Base-by-base conservation (phyloP, 1,140 invertebrate genomes). In the Drosophila chauvacae region DNA sequence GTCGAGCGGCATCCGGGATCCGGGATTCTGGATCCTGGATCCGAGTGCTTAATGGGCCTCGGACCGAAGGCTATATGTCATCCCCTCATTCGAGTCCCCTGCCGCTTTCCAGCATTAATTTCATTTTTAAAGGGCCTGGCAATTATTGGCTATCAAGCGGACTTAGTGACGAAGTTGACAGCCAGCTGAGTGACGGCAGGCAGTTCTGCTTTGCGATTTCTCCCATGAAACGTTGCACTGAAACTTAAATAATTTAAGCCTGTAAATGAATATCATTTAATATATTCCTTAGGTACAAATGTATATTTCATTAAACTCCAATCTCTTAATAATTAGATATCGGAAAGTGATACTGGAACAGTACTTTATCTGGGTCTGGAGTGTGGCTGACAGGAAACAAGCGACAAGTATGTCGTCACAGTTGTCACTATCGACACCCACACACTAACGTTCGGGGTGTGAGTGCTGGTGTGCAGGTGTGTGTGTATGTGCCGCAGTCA, bases 331-430 rank as follows among this genome's bases (percentile, higher is more conserved):
- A 16, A 2, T 14, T 26, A 33, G 23, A 28, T 33, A 44, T 35
- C 56, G 53, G 41, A 10, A 33, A 48, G 14, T 41, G n/a, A 42
- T 13, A 4, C 13, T 33, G 47, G 28, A 42, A 35, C 28, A 5
- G 14, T 14, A n/a, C 7, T 35, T 23, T 14, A 18, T 63, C 18
- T 62, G 35, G 33, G 44, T 47, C 20, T 56, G 35, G 37, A 51
- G 62, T 74, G 83, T 57, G 72, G 64, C 41, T 85, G 80, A 85
- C 81, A 85, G 79, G 51, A 74, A 66, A 88, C 85, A 88, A 85
- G 85, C 70, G 77, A 60, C 87, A 81, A 88, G 79, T 88, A 85
- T 88, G 85, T 90, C 85, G 78, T 85, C 85, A 90, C 85, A 90
- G 81, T 88, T 88, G 85, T 88, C 86, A 90, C 85, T 90, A 88